phyloP scores from a whole-genome alignment of 1,140 invertebrate species.

The Daktulosphaira vitifoliae region DNA sequence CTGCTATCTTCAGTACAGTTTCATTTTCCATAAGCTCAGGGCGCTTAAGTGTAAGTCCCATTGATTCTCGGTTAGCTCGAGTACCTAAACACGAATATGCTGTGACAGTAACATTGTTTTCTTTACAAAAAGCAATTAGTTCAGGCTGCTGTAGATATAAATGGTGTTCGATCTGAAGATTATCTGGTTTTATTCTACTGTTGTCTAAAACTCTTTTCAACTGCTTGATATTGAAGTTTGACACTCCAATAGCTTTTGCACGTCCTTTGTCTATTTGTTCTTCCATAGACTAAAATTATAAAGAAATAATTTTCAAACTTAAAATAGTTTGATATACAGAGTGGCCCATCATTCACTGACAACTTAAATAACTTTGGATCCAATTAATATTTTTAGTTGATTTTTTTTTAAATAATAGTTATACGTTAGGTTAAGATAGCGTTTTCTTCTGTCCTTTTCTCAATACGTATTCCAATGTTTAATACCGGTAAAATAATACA shows the following conservation, averaged over 20 bases:
- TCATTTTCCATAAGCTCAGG: slow-evolving; percentile 43
- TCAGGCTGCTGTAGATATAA: slow-evolving; percentile 71
- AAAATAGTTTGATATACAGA: too few relatives aligned
- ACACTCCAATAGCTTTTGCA: slow-evolving; percentile 42
- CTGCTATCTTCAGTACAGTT: slow-evolving; percentile 44
- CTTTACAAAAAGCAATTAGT: slow-evolving; percentile 62
- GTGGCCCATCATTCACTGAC: too few relatives aligned
- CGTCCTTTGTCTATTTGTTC: slow-evolving; percentile 38
- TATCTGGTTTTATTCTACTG: slow-evolving; percentile 38
- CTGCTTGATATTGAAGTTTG: slow-evolving; percentile 43
- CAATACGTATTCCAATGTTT: too few relatives aligned
- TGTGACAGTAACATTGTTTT: slow-evolving; percentile 62
- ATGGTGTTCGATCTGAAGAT: slow-evolving; percentile 67
- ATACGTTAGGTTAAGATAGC: too few relatives aligned
- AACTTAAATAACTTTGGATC: too few relatives aligned
- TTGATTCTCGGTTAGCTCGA: slow-evolving; percentile 50
- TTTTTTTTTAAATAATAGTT: too few relatives aligned
- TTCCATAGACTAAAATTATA: slow-evolving; percentile 42
- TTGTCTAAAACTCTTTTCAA: slow-evolving; percentile 39
- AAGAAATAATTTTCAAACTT: slow-evolving; percentile 33
- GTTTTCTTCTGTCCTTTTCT: too few relatives aligned
- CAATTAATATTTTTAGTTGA: too few relatives aligned
- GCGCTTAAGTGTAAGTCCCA: slow-evolving; percentile 38
- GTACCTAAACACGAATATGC: slow-evolving; percentile 77
- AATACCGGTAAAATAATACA: too few relatives aligned